Conservation (phyloP, 2,113 vertebrate genomes). For the Rhinolophus sinicus region DNA sequence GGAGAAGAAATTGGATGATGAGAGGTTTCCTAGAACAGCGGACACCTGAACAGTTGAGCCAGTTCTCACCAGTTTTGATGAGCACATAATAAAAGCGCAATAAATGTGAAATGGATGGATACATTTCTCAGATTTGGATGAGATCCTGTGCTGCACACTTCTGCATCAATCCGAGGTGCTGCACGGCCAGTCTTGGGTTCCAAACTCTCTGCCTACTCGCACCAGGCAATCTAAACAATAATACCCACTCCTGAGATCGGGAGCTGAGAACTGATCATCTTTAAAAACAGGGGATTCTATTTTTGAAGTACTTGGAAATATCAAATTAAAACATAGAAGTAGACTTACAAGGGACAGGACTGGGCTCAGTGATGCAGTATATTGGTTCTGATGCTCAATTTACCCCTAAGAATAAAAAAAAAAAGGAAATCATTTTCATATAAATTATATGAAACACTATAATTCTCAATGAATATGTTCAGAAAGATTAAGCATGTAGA, state of each 20-base stretch:
- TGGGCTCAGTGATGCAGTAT: background rate
- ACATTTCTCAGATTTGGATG: background rate
- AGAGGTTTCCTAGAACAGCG: background rate
- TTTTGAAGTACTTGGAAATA: background rate
- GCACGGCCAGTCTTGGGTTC: background rate
- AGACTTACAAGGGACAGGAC: background rate
- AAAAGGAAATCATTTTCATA: background rate
- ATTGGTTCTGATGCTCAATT: background rate
- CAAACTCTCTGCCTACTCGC: background rate
- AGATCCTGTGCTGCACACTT: background rate
- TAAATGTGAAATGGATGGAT: background rate
- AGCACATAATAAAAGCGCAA: background rate
- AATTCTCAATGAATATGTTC: background rate
- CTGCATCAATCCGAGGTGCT: background rate
- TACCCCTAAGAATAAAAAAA: background rate
- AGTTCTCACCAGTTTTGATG: background rate
- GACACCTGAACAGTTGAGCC: background rate
- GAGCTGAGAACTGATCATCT: background rate
- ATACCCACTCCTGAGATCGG: background rate
- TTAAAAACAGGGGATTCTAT: background rate
- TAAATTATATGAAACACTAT: background rate
- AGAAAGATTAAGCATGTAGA: background rate
- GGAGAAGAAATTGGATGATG: background rate
- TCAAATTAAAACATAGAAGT: background rate
- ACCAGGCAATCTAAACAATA: background rate